Conservation (phyloP, 2,113 vertebrate genomes). For the Dicentrarchus labrax region DNA sequence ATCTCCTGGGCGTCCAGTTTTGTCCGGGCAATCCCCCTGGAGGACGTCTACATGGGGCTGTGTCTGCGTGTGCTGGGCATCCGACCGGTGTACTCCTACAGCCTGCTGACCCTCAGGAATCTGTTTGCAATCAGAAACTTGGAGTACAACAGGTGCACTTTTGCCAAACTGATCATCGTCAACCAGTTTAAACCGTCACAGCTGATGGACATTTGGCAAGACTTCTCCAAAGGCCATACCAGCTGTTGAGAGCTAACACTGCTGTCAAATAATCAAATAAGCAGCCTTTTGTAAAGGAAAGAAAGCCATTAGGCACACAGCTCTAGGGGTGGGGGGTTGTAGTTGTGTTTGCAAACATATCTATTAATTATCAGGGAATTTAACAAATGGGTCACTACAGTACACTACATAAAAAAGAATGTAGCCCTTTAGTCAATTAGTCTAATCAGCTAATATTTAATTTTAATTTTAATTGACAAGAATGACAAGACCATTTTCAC, state of each 20-base stretch:
- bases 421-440: not conserved
- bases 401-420: not conserved
- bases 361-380: not conserved
- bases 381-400: not conserved
- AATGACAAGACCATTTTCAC: not conserved
- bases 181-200: constrained; percentile 71
- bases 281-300: constrained; percentile 7
- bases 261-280: not conserved
- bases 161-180: constrained; percentile 66
- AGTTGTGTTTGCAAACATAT: not conserved
- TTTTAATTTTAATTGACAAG: not conserved
- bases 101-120: constrained; percentile 51
- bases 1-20: constrained; percentile 80
- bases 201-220: constrained; percentile 74
- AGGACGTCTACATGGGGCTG: constrained; percentile 89
- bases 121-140: constrained; percentile 74
- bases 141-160: constrained; percentile 82
- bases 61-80: constrained; percentile 80
- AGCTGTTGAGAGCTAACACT: constrained; percentile 71
- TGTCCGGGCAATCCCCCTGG: constrained; percentile 80
- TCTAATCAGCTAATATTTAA: too few relatives aligned
- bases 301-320: constrained; percentile 21
- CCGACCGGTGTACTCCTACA: constrained; percentile 65
- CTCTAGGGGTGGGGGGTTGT: not conserved
- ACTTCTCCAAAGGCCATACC: constrained; percentile 67